Evolutionary conservation across 2,888 invertebrate genomes (phyloP), one percentile per base, ranked within the genome.

Genomic region (Lasioglossum zephyrum): DNA sequence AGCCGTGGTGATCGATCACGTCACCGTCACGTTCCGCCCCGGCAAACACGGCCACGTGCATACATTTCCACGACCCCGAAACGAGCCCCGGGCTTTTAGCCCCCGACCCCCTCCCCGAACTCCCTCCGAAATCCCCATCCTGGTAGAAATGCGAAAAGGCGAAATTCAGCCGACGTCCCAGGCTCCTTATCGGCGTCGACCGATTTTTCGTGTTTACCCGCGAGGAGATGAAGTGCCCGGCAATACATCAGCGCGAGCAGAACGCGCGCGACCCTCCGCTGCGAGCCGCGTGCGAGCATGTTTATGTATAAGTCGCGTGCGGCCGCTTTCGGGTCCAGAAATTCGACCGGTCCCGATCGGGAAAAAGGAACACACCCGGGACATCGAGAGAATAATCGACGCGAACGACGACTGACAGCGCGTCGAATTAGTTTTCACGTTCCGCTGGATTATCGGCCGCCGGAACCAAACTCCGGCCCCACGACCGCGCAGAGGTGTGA

Each of bases 131-230:
- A 36, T 63, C 66, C 39, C 73, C 66, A n/a, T 26, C 72, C 31
- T 44, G 81, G 39, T 75, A 78, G 79, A 90, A 87, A 87, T 66
- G 73, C 70, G 87, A 77, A 87, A 87, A 88, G 85, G 82, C 84
- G 79, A 87, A 81, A 83, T 81, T 81, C 82, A 72, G 22, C 79
- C 49, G 41, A 41, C 74, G n/a, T 49, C 4, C 70, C 77, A 69
- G 41, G 69, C 77, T 77, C 60, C 84, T 90, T 90, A 90, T 90
- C 89, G 86, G 84, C 75, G 69, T 60, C 84, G 84, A 81, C 79
- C 86, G 87, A 89, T 91, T 92, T 90, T 84, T 88, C 90, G 85
- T 92, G 87, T 92, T 92, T 92, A 91, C 87, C 79, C 85, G 83
- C 87, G 88, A 87, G 81, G 84, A 92, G 92, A 92, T 87, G 87